These are phyloP conservation scores for Catostomus latipinnis DNA, from an alignment of 2,797 vertebrate genomes.

Conservation along the genomic window DNA sequence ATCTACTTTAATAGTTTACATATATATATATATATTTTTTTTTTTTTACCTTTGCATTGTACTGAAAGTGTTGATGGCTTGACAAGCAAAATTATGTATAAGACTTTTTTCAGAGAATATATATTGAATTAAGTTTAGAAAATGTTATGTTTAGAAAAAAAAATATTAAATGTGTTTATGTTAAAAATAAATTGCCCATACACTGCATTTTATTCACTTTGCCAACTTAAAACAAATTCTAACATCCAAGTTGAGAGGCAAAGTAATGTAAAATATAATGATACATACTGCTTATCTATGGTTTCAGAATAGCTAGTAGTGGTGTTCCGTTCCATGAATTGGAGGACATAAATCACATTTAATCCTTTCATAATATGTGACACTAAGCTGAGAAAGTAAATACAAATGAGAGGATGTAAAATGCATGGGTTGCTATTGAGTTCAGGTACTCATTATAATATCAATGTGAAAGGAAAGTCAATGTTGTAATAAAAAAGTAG, in stretches of 20 bases:
- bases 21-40: too few relatives aligned
- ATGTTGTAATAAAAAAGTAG: conserved; percentile 41
- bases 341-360: conserved; percentile 51
- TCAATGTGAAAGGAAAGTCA: conserved; percentile 55
- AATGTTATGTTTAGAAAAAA: neutral
- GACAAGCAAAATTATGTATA: too few relatives aligned
- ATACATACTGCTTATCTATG: conserved; percentile 30
- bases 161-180: neutral
- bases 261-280: neutral
- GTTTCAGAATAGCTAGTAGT: conserved; percentile 11
- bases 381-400: conserved; percentile 41
- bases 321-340: conserved; percentile 30
- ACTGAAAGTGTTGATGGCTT: too few relatives aligned
- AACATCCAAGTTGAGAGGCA: neutral
- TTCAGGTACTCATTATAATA: conserved; percentile 51
- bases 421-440: conserved; percentile 22
- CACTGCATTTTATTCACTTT: conserved; percentile 2
- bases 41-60: too few relatives aligned
- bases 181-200: neutral
- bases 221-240: conserved; percentile 13
- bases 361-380: conserved; percentile 44
- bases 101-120: neutral
- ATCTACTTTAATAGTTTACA: too few relatives aligned
- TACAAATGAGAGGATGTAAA: conserved; percentile 49
- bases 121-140: neutral